Evolutionary conservation across 2,888 invertebrate genomes (phyloP).

Genomic region (Phragmatobia fuliginosa): DNA sequence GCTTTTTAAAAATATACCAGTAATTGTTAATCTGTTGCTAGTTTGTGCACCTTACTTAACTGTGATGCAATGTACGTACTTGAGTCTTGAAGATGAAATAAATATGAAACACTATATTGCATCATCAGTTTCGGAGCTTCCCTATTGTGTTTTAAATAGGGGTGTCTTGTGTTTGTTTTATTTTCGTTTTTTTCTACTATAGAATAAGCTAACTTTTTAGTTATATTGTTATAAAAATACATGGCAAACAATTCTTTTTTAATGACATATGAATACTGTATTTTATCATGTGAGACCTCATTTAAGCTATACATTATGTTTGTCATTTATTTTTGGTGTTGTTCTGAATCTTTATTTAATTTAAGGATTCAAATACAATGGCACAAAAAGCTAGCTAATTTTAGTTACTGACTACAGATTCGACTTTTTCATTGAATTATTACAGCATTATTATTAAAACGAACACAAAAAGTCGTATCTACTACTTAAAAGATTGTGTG

Average conservation of each 20-base stretch:
- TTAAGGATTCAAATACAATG: constrained; percentile 37
- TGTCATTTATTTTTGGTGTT: constrained; percentile 47
- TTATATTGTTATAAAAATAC: constrained; percentile 51
- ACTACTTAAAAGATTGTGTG: constrained; percentile 69
- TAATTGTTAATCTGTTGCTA: constrained; percentile 59
- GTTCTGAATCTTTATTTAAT: constrained; percentile 31
- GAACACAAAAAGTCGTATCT: constrained; percentile 53
- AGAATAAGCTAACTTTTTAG: constrained; percentile 72
- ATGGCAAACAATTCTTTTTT: constrained; percentile 21
- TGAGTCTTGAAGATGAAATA: background rate
- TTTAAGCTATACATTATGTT: background rate
- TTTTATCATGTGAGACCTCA: background rate
- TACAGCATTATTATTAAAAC: constrained; percentile 1
- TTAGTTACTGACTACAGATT: constrained; percentile 45
- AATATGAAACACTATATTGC: constrained; percentile 33
- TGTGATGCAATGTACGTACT: constrained; percentile 35
- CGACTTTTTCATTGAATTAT: constrained; percentile 21
- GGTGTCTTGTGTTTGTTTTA: constrained; percentile 63
- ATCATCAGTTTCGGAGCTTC: constrained; percentile 59
- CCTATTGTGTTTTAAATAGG: constrained; percentile 64
- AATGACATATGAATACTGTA: background rate
- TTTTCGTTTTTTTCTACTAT: constrained; percentile 60
- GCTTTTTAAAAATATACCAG: constrained; percentile 37
- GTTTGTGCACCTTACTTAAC: constrained; percentile 58
- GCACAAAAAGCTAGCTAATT: constrained; percentile 46